Conservation (phyloP, 2,888 invertebrate genomes). For the Aquatica leii region DNA sequence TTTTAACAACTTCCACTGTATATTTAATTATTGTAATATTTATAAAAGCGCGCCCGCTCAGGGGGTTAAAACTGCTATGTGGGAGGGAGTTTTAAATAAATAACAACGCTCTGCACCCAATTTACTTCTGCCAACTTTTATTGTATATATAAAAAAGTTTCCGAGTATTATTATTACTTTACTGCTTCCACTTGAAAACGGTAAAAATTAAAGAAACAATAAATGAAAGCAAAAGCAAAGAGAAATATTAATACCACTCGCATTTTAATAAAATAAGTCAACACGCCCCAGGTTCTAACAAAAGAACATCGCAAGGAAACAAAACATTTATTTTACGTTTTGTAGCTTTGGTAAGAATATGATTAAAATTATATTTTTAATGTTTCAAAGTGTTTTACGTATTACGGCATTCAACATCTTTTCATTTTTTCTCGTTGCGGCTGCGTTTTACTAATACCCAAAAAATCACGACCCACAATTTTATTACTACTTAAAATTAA, state of each 20-base stretch:
- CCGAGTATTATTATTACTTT: conserved; percentile 31
- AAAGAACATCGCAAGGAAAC: conserved; percentile 19
- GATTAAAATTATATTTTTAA: conserved; percentile 16
- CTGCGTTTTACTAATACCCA: no score
- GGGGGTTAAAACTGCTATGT: conserved; percentile 35
- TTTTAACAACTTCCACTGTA: conserved; percentile 56
- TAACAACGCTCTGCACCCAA: conserved; percentile 52
- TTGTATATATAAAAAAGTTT: conserved; percentile 50
- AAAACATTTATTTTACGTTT: conserved; percentile 23
- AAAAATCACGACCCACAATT: background rate
- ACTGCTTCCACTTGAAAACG: conserved; percentile 30
- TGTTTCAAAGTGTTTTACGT: conserved; percentile 13
- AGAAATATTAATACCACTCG: conserved; percentile 32
- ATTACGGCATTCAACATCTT: conserved; percentile 3
- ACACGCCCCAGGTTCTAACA: conserved; percentile 20
- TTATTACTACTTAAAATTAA: no score
- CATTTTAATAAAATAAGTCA: conserved; percentile 36
- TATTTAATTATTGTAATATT: conserved; percentile 62
- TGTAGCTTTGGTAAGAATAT: conserved; percentile 15
- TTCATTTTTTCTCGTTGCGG: background rate
- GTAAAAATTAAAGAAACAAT: conserved; percentile 37
- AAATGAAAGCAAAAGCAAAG: conserved; percentile 33
- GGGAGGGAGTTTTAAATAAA: conserved; percentile 49
- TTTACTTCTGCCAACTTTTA: conserved; percentile 52
- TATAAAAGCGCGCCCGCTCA: conserved; percentile 56